Evolutionary conservation across 2,797 vertebrate genomes (phyloP), one percentile per base, ranked within the genome.

Genomic region (Acrocephalus scirpaceus): DNA sequence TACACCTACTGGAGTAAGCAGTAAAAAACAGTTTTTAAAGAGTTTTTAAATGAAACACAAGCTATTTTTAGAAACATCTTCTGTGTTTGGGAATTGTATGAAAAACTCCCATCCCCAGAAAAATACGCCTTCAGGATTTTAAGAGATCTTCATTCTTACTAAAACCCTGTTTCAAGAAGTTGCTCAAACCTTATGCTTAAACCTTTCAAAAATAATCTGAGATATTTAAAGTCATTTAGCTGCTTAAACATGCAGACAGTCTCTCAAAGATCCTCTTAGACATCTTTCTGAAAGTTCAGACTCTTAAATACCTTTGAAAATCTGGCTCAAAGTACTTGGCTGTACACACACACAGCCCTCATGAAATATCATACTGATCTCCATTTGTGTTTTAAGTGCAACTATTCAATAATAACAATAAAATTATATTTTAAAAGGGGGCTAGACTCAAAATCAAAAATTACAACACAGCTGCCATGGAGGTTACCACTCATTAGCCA

Each of bases 21-120:
- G 91, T 93, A 97, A 96, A 97, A 96, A 93, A 38, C 88, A 95
- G 74, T 75, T 96, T 95, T 95, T 84, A 95, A 97, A 96, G 80
- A 75, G 84, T 40, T 91, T 54, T 57, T 93, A 95, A 94, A 90
- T 92, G 36, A 95, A 94, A 83, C 40, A 65, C 2, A 30, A 82
- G 16, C 25, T 64, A 27, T 60, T 78, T 86, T 90, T 56, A 82
- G 79, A 89, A 95, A 81, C 13, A n/a, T 54, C 66, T 69, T 83
- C 27, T 17, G 36, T 11, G 51, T 65, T 36, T 75, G 36, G 40
- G 29, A 84, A 30, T 32, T 53, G 19, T 23, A 60, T 5, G 9
- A 93, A 47, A 27, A 83, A 81, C 16, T 82, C 38, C 67, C 20
- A 67, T 15, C 9, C 36, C n/a, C 60, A 70, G 44, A 65, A 94